phyloP scores from a whole-genome alignment of 2,888 invertebrate genomes.

The Nomada goodeniana region DNA sequence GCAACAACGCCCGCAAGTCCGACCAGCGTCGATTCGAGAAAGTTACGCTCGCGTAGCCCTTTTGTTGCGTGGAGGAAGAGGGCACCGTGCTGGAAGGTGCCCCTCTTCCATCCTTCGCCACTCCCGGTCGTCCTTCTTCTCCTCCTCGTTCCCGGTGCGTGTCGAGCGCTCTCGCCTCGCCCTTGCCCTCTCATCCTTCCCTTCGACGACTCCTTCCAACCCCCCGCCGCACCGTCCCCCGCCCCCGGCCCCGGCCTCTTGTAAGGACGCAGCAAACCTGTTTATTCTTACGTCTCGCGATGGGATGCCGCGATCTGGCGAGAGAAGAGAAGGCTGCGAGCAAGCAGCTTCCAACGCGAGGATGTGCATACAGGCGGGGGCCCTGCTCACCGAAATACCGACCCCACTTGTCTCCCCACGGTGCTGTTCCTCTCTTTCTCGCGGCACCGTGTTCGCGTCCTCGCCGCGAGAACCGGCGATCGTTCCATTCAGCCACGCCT shows the following conservation, averaged over 20 bases:
- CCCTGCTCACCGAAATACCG: constrained; percentile 65
- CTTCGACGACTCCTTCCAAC: constrained; percentile 41
- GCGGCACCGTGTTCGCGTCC: constrained; percentile 16
- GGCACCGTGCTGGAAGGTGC: constrained; percentile 45
- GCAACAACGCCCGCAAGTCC: not conserved
- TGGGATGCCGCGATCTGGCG: constrained; percentile 72
- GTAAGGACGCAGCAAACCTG: constrained; percentile 78
- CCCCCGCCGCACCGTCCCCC: constrained; percentile 34
- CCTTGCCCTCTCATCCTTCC: constrained; percentile 64
- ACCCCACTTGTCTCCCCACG: constrained; percentile 43
- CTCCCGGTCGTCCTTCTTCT: constrained; percentile 19
- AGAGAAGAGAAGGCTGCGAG: constrained; percentile 50
- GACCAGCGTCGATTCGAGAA: constrained; percentile 34
- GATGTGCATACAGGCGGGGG: constrained; percentile 54
- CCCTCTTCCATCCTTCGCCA: constrained; percentile 29
- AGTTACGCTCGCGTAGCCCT: constrained; percentile 63
- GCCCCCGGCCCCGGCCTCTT: constrained; percentile 55
- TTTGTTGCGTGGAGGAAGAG: constrained; percentile 48
- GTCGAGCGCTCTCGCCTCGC: constrained; percentile 66
- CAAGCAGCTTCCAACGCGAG: constrained; percentile 64
- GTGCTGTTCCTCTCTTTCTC: constrained; percentile 33
- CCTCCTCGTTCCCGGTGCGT: constrained; percentile 62
- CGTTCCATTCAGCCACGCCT: constrained; percentile 63
- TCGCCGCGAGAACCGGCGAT: constrained; percentile 19
- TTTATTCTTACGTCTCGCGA: constrained; percentile 76